Evolutionary conservation across 2,113 vertebrate genomes (phyloP).

Genomic region (Rhipidura dahli): DNA sequence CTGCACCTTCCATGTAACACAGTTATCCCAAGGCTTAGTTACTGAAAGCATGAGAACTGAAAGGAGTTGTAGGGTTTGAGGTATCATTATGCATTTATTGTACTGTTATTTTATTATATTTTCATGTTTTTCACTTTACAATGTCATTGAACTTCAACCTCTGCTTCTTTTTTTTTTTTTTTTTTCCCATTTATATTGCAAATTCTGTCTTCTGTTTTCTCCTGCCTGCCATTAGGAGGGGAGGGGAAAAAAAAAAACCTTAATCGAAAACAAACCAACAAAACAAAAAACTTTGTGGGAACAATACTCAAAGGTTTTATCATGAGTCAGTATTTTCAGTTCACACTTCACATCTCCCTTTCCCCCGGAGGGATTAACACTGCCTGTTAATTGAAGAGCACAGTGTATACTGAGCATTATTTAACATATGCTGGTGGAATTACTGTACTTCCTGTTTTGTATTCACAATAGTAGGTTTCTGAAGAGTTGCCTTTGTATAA

Average conservation of each 20-base stretch:
- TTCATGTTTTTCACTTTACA: not conserved
- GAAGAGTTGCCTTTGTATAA: conserved; percentile 85
- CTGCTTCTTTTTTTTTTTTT: not conserved
- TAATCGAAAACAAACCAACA: not conserved
- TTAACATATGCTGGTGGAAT: conserved; percentile 63
- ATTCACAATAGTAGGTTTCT: conserved; percentile 74
- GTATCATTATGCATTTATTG: not conserved
- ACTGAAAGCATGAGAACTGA: not conserved
- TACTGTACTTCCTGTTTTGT: conserved; percentile 76
- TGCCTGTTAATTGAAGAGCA: conserved; percentile 46
- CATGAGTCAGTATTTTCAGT: conserved; percentile 44
- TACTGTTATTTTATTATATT: not conserved
- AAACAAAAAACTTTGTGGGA: not conserved
- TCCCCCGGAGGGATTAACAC: conserved; percentile 50
- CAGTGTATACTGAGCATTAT: conserved; percentile 67
- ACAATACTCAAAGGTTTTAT: not conserved
- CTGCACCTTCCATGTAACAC: not conserved
- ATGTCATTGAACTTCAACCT: not conserved
- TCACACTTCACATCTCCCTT: not conserved
- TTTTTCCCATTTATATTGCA: not conserved
- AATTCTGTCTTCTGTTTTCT: not conserved
- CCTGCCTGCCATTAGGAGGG: not conserved
- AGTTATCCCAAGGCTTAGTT: not conserved
- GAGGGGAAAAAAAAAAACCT: not conserved
- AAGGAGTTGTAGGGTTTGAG: not conserved